Evolutionary conservation across 1,140 invertebrate genomes (phyloP), one percentile per base, ranked within the genome.

Genomic region (Vollenhovia emeryi): DNA sequence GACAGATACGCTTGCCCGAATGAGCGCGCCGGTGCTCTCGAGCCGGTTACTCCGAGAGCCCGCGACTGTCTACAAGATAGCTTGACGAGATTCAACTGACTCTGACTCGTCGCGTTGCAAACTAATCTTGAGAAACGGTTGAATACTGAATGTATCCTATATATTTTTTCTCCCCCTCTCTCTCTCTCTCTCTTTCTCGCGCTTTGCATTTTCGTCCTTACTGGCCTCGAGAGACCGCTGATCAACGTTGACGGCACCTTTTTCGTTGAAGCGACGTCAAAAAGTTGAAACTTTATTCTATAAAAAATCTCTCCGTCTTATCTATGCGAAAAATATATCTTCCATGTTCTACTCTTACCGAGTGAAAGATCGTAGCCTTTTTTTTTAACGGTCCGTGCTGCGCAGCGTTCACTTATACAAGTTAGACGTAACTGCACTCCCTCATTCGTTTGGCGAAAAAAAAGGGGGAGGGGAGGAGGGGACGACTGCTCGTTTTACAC

Each of bases 1-100:
- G 66, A 82, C 78, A 57, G 78, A 82, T 82, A 82, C 78, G 78
- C 78, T 80, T 62, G 64, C 64, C 52, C 66, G 66, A 82, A 82
- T 57, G 66, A 59, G 66, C 66, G 66, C 66, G 78, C 18, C 60
- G 45, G 21, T 82, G 13, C 66, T 30, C 30, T 52, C 59, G n/a
- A 48, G 59, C 11, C 18, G 33, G 48, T 40, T 69, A 52, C 66
- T 57, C 36, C n/a, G n/a, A n/a, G 50, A 57, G 33, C 64, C 24
- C 50, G 50, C 27, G 64, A 82, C 66, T 82, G 78, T 57, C 50
- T 71, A 36, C 78, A 82, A 82, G 78, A 82, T 82, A 73, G 27
- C 66, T 82, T 43, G 50, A 82, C 50, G 50, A 80, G 64, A 82
- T 82, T 73, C 78, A 50, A 13, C 78, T 24, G 75, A 79, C 50